These are phyloP conservation scores for Listronotus oregonensis DNA, from an alignment of 1,140 invertebrate species.

Conservation along the genomic window DNA sequence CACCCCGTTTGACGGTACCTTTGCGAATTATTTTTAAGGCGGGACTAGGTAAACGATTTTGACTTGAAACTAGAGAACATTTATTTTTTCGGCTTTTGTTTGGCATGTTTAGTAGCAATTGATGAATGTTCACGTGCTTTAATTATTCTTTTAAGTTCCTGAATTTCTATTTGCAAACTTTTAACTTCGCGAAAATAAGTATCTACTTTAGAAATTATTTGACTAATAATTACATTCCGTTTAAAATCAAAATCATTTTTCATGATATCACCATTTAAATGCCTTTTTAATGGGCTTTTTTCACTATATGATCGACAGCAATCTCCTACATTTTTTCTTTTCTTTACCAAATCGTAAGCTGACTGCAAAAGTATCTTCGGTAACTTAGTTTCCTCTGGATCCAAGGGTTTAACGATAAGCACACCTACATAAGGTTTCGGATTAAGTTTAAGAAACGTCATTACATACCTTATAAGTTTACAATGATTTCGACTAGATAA, in stretches of 20 bases:
- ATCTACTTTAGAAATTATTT: constrained; percentile 3
- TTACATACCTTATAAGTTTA: constrained; percentile 10
- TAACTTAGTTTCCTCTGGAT: constrained; percentile 20
- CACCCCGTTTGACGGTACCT: too few species aligned
- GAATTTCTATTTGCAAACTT: too few species aligned
- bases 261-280: not conserved
- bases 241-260: not conserved
- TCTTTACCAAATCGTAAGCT: constrained; percentile 28
- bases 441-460: constrained; percentile 19
- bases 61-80: too few species aligned
- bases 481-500: constrained; percentile 22
- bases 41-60: too few species aligned
- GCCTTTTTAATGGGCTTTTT: constrained; percentile 7
- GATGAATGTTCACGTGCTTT: too few species aligned
- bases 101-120: too few species aligned
- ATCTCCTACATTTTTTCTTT: not conserved
- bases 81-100: too few species aligned
- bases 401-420: constrained; percentile 34
- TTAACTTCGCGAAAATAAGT: not conserved
- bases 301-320: constrained; percentile 4
- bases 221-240: not conserved
- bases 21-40: too few species aligned
- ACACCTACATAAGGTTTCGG: constrained; percentile 28
- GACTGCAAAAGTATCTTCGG: constrained; percentile 28
- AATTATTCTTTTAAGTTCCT: too few species aligned